A percentile compares a stretch with the other conserved stretches of the same genome.
Conservation (phyloP, 2,113 vertebrate genomes). For the Cathartes aura region DNA sequence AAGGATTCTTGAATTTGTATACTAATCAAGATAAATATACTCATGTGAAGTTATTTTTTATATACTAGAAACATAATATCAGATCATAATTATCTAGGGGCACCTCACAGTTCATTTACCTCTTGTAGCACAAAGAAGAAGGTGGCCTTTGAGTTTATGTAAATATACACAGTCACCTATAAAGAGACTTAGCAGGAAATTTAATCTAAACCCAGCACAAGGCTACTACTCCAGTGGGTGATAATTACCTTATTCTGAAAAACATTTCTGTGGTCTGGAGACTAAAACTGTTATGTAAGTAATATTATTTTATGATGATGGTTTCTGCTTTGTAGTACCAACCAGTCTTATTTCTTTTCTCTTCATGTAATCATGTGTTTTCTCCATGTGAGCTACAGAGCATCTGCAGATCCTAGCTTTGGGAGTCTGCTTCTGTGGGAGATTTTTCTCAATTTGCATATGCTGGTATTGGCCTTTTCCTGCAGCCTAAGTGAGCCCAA, state of each 20-base stretch:
- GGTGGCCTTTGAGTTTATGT: background rate
- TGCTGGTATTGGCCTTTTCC: background rate
- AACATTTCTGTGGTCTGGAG: background rate
- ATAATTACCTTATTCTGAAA: background rate
- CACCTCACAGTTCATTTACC: background rate
- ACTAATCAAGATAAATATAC: background rate
- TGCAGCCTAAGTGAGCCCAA: background rate
- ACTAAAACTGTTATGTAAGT: background rate
- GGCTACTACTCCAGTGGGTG: background rate
- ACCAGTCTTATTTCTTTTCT: background rate
- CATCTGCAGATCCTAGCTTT: background rate
- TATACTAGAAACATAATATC: background rate
- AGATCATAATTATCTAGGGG: background rate
- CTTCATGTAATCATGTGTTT: background rate
- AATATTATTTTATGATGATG: background rate
- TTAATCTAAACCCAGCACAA: background rate
- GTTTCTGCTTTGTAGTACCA: background rate
- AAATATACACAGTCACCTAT: background rate
- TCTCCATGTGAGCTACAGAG: background rate
- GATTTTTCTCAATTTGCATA: background rate
- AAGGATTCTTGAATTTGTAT: background rate
- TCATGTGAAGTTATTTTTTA: background rate
- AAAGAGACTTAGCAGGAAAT: background rate
- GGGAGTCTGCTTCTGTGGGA: background rate
- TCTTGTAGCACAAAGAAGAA: background rate